These are phyloP conservation scores for Elaphurus davidianus DNA, from an alignment of 2,113 vertebrate genomes.

Conservation along the genomic window DNA sequence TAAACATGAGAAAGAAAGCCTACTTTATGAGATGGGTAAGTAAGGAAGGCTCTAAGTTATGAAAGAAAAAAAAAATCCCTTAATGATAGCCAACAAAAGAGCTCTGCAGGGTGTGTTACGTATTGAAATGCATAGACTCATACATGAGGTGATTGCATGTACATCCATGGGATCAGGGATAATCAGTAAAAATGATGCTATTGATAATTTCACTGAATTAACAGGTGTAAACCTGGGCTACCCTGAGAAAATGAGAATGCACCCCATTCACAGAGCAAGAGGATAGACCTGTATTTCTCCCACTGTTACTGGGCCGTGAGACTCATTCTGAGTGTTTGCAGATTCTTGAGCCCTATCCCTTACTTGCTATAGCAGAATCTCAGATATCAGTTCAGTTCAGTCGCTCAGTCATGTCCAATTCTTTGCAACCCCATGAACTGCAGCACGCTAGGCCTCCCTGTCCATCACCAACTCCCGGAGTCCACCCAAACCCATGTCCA, in stretches of 20 bases:
- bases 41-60: neutral
- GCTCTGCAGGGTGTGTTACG: neutral
- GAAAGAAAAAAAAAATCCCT: neutral
- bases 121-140: neutral
- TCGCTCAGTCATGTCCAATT: too few relatives aligned
- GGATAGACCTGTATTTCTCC: neutral
- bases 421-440: too few relatives aligned
- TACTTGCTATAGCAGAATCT: neutral
- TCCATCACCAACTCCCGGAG: too few relatives aligned
- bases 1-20: neutral
- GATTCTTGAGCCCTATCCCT: neutral
- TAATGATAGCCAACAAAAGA: neutral
- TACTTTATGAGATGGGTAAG: neutral
- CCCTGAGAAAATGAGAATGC: neutral
- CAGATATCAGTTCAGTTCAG: neutral
- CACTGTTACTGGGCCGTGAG: neutral
- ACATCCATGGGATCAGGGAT: neutral
- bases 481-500: too few relatives aligned
- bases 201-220: neutral
- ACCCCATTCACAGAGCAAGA: neutral
- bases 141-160: neutral
- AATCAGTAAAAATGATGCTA: neutral
- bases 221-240: neutral
- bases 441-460: too few relatives aligned
- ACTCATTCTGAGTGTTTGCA: neutral